Percentiles rank a stretch among this genome's conserved stretches.
phyloP scores from a whole-genome alignment of 37 sponge, comb jelly and placozoan species.

The Agelas oroides region DNA sequence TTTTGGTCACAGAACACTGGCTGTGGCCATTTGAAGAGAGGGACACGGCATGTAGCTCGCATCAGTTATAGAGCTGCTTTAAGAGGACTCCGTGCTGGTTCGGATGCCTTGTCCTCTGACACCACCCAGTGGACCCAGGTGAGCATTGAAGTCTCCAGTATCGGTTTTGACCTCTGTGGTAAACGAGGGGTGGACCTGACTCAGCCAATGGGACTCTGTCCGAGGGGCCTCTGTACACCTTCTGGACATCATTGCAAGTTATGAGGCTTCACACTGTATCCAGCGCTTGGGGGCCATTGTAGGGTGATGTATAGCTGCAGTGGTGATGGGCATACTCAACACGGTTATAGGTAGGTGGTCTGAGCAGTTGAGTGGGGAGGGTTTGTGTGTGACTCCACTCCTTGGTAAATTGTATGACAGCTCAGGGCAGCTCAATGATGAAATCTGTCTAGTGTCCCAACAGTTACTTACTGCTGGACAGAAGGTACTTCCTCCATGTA shows the following conservation, averaged over 20 bases:
- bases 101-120: neutral
- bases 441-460: too few species aligned
- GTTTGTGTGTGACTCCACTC: too few species aligned
- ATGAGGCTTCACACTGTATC: too few species aligned
- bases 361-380: too few species aligned
- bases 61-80: neutral
- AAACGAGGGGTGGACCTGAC: neutral
- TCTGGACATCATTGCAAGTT: neutral
- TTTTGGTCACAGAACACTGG: constrained; percentile 9
- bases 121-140: constrained; percentile 5
- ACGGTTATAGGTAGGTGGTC: too few species aligned
- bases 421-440: too few species aligned
- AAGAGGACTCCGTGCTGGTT: neutral
- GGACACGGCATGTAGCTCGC: neutral
- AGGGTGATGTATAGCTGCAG: too few species aligned
- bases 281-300: too few species aligned
- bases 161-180: neutral
- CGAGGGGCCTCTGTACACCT: constrained; percentile 4
- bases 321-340: too few species aligned
- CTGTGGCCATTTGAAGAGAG: constrained; percentile 11
- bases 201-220: neutral
- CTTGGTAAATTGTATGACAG: too few species aligned
- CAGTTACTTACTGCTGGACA: too few species aligned
- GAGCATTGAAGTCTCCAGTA: constrained; percentile 10
- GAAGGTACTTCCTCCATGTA: too few species aligned